Evolutionary conservation across 2,888 invertebrate genomes (phyloP), one percentile per base, ranked within the genome.

Genomic region (Yponomeuta plumbellus): DNA sequence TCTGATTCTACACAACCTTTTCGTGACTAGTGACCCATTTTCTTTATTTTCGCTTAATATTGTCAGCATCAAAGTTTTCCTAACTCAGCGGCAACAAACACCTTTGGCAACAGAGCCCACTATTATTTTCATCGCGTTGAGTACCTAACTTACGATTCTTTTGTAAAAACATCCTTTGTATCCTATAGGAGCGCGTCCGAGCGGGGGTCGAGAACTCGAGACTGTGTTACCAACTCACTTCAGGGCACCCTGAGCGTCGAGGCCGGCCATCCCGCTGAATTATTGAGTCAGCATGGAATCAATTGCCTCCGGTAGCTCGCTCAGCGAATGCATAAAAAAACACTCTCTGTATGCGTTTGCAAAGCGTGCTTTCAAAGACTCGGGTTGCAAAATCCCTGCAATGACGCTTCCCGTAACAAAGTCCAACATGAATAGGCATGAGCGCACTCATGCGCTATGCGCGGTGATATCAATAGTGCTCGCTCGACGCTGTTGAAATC

Each of bases 251-350:
- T 40, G 68, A 69, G 67, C 69, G 68, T 69, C 67, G 67, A 66
- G 66, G 65, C 67, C 73, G 72, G 75, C 74, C 76, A 75, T 74
- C 76, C 78, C 74, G 68, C 74, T 86, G 77, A 84, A 85, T 84
- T 84, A 86, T 84, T 84, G 75, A 83, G 76, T 70, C 74, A 71
- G 73, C 70, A 72, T 71, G 72, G 77, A 82, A 84, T 84, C 83
- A 83, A 81, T 82, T 79, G 76, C 68, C 66, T 67, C 69, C 68
- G 21, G 1, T 52, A 52, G 17, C 44, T 52, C 44, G 5, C 44
- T 13, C 44, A 17, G 17, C 44, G 44, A 17, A 17, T 52, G 44
- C 17, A 34, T 34, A 8, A 20, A 61, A n/a, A 26, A 62, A 59
- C 59, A 22, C 26, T 62, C 11, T 20, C 22, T 59, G 59, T 23